Conservation (phyloP, 1,140 invertebrate species). For the Heterodera schachtii region DNA sequence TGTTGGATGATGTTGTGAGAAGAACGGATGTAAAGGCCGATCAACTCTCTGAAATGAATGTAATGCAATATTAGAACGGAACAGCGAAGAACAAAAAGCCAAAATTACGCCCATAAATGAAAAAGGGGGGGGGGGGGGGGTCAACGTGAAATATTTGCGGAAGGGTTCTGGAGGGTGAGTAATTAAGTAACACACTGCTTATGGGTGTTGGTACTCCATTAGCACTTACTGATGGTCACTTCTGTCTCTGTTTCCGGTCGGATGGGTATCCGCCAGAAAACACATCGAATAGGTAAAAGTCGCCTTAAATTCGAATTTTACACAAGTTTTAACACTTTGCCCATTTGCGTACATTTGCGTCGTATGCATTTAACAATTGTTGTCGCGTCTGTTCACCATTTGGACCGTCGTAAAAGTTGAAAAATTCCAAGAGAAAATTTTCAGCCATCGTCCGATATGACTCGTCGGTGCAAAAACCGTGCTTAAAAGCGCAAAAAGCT, state of each 20-base stretch:
- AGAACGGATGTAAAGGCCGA: constrained; percentile 34
- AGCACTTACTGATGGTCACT: constrained; percentile 36
- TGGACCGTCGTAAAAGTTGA: constrained; percentile 43
- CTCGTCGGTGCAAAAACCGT: constrained; percentile 34
- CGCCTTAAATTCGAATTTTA: constrained; percentile 39
- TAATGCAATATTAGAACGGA: too few relatives aligned
- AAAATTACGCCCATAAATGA: too few relatives aligned
- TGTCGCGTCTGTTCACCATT: constrained; percentile 39
- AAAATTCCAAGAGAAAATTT: constrained; percentile 42
- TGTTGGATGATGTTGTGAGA: constrained; percentile 50
- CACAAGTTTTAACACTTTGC: neutral
- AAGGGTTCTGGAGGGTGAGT: too few relatives aligned
- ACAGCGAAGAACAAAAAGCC: too few relatives aligned
- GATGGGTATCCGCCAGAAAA: constrained; percentile 25
- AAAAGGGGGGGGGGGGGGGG: too few relatives aligned
- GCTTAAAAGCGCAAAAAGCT: constrained; percentile 36
- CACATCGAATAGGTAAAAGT: constrained; percentile 46
- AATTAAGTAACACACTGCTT: too few relatives aligned
- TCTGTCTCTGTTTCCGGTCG: constrained; percentile 11
- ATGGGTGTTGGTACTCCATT: too few relatives aligned
- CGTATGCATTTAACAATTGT: constrained; percentile 44
- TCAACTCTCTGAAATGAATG: constrained; percentile 37
- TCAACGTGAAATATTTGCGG: too few relatives aligned
- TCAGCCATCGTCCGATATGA: constrained; percentile 36
- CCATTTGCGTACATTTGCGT: constrained; percentile 34